Evolutionary conservation across 1,140 invertebrate genomes (phyloP).

Genomic region (Bombus consobrinus): DNA sequence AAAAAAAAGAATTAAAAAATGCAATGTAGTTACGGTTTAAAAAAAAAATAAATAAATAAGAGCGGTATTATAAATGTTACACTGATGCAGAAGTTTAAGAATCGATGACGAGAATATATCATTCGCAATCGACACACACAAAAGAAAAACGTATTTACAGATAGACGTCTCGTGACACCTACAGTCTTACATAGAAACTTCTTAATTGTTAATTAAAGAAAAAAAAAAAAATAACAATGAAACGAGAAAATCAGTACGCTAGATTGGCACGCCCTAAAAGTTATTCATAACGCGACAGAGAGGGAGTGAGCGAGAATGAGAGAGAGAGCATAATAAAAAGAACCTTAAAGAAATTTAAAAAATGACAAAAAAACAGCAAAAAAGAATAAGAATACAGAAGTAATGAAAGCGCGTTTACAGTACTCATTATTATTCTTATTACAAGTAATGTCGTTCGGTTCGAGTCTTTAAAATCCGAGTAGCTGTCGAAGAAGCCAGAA

Average conservation of each 20-base stretch:
- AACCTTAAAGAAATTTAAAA: constrained; percentile 38
- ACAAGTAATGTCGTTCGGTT: constrained; percentile 71
- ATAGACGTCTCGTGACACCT: constrained; percentile 67
- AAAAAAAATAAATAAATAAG: constrained; percentile 23
- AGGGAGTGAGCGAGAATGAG: background rate
- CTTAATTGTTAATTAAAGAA: constrained; percentile 60
- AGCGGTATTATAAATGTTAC: constrained; percentile 38
- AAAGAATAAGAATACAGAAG: constrained; percentile 63
- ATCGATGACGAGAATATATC: constrained; percentile 53
- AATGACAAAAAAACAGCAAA: constrained; percentile 57
- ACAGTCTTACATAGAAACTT: constrained; percentile 57
- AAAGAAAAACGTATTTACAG: constrained; percentile 41
- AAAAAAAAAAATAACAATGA: background rate
- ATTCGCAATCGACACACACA: constrained; percentile 29
- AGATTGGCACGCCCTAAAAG: constrained; percentile 71
- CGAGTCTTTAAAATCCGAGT: constrained; percentile 71
- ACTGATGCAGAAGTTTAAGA: constrained; percentile 36
- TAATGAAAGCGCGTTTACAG: constrained; percentile 75
- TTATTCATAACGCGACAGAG: constrained; percentile 28
- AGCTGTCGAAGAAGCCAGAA: constrained; percentile 65
- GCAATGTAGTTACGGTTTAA: constrained; percentile 16
- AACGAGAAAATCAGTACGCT: constrained; percentile 62
- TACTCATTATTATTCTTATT: constrained; percentile 72
- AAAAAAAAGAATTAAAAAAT: constrained; percentile 13
- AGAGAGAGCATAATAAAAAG: constrained; percentile 18